Evolutionary conservation across 2,113 vertebrate genomes (phyloP).

Genomic region (Tylochromis polylepis): DNA sequence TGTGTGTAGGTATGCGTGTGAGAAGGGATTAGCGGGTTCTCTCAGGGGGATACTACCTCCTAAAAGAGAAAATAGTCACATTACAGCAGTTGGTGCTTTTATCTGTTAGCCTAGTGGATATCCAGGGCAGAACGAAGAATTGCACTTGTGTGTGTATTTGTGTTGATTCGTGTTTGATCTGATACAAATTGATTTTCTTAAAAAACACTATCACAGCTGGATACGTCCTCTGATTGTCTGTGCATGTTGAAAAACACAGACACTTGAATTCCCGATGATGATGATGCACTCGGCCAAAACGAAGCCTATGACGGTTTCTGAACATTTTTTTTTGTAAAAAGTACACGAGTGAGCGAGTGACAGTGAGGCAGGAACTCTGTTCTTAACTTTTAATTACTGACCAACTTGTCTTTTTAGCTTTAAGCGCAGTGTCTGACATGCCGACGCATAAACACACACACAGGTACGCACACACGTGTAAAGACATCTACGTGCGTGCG

Average conservation of each 20-base stretch:
- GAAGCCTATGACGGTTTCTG: background rate
- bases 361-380: background rate
- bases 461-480: background rate
- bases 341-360: background rate
- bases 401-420: constrained; percentile 35
- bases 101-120: background rate
- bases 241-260: background rate
- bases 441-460: constrained; percentile 13
- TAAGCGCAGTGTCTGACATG: constrained; percentile 7
- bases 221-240: background rate
- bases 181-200: background rate
- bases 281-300: background rate
- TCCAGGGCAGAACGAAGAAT: background rate
- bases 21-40: background rate
- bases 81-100: background rate
- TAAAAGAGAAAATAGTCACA: background rate
- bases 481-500: background rate
- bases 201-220: background rate
- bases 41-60: background rate
- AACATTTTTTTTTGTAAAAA: background rate
- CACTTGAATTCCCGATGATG: background rate
- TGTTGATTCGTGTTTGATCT: background rate
- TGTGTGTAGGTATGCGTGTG: background rate
- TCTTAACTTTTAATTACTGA: constrained; percentile 34
- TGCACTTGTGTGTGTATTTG: background rate